Conservation (phyloP, 1,140 invertebrate species). For the Fopius arisanus region DNA sequence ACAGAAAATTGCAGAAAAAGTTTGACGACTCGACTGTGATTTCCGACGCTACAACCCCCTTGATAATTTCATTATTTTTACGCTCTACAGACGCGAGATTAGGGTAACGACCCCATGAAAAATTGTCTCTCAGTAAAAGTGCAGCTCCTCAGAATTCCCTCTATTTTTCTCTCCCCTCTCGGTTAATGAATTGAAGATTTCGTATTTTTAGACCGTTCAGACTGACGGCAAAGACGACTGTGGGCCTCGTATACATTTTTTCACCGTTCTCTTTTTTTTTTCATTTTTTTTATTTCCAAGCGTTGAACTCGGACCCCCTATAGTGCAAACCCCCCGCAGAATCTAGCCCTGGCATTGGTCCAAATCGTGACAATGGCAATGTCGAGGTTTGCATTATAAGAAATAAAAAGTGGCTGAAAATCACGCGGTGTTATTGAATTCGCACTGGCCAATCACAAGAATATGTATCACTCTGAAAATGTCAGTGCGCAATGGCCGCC, state of each 20-base stretch:
- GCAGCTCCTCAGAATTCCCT: neutral
- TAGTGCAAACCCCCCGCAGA: constrained; percentile 26
- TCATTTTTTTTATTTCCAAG: neutral
- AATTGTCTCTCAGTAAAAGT: neutral
- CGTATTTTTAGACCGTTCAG: neutral
- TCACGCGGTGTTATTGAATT: constrained; percentile 43
- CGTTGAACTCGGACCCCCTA: constrained; percentile 13
- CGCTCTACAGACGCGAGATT: neutral
- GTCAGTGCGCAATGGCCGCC: constrained; percentile 11
- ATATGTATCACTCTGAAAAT: neutral
- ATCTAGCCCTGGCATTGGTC: constrained; percentile 46
- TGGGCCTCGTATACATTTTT: neutral
- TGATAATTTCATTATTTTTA: too few species aligned
- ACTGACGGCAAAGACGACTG: neutral
- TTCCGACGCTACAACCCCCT: too few species aligned
- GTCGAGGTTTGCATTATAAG: neutral
- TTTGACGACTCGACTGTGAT: too few species aligned
- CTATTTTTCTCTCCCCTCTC: neutral
- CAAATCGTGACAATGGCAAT: constrained; percentile 41
- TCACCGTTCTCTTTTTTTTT: neutral
- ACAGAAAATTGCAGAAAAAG: too few species aligned
- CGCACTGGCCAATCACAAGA: constrained; percentile 33
- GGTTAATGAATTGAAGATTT: neutral
- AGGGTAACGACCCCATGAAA: neutral
- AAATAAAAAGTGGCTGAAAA: constrained; percentile 30